Conservation (phyloP, 2,888 invertebrate species). For the Gryllus longicercus region DNA sequence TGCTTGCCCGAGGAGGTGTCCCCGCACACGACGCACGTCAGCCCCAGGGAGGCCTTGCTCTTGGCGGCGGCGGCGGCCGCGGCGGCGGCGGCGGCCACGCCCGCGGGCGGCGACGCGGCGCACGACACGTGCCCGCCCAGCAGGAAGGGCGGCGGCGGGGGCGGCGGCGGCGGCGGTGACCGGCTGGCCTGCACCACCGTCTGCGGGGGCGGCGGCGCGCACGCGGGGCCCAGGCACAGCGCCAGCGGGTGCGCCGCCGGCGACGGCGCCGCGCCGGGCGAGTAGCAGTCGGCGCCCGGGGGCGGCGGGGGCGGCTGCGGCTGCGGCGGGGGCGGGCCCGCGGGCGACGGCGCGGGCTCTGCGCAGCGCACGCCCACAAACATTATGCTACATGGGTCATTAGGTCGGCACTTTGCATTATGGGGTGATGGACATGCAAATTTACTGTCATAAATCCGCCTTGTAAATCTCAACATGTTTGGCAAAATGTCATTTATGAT, state of each 20-base stretch:
- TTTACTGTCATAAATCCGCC: no score
- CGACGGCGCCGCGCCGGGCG: slow-evolving; percentile 33
- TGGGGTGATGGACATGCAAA: no score
- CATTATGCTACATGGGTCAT: no score
- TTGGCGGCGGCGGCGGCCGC: slow-evolving; percentile 44
- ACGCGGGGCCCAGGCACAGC: slow-evolving; percentile 56
- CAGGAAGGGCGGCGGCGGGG: slow-evolving; percentile 39
- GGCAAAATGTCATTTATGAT: no score
- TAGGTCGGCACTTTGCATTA: no score
- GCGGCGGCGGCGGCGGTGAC: slow-evolving; percentile 57
- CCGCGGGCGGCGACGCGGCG: slow-evolving; percentile 51
- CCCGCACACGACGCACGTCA: slow-evolving; percentile 94
- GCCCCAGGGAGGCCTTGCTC: slow-evolving; percentile 61
- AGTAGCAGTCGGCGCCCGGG: slow-evolving; percentile 36
- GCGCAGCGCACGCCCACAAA: neutral
- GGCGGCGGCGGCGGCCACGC: slow-evolving; percentile 48
- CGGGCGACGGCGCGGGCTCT: neutral
- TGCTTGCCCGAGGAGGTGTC: slow-evolving; percentile 97
- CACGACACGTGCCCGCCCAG: slow-evolving; percentile 26
- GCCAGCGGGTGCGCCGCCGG: slow-evolving; percentile 51
- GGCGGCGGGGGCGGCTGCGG: neutral
- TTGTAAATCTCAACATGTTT: no score
- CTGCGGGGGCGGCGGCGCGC: slow-evolving; percentile 43
- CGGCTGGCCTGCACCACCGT: slow-evolving; percentile 62
- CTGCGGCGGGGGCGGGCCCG: neutral